phyloP scores from a whole-genome alignment of 1,140 invertebrate genomes.

The Stenopsyche tienmushanensis region DNA sequence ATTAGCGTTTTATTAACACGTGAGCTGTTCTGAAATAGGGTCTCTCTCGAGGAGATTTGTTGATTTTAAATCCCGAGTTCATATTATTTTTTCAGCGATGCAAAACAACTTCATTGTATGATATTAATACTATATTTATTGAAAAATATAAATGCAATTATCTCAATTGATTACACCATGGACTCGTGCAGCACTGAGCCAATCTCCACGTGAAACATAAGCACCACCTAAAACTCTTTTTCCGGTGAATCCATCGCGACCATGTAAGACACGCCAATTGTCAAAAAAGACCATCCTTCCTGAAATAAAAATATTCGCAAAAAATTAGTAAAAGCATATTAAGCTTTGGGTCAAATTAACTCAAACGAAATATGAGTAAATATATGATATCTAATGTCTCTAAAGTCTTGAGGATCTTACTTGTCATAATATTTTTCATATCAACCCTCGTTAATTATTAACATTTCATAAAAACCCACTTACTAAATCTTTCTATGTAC shows the following conservation, averaged over 20 bases:
- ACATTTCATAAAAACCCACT: background rate
- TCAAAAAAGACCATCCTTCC: conserved; percentile 67
- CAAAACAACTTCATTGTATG: too few relatives aligned
- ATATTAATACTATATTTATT: too few relatives aligned
- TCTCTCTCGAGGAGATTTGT: too few relatives aligned
- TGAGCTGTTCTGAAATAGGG: too few relatives aligned
- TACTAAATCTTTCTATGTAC: background rate
- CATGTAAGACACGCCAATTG: conserved; percentile 76
- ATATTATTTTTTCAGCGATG: too few relatives aligned
- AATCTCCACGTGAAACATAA: conserved; percentile 65
- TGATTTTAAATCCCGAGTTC: too few relatives aligned
- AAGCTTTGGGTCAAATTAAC: conserved; percentile 9
- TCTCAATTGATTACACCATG: conserved; percentile 49
- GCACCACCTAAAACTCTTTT: conserved; percentile 59
- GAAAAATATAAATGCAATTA: background rate
- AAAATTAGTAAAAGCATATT: conserved; percentile 10
- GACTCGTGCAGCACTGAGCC: conserved; percentile 58
- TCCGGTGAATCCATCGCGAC: conserved; percentile 65
- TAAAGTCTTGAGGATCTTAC: background rate
- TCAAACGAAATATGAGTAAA: background rate
- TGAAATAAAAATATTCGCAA: conserved; percentile 43
- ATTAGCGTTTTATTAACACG: too few relatives aligned
- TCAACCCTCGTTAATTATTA: background rate
- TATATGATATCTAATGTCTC: too few relatives aligned
- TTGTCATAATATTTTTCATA: background rate